phyloP scores from a whole-genome alignment of 2,113 vertebrate genomes.

The Leucoraja erinaceus region DNA sequence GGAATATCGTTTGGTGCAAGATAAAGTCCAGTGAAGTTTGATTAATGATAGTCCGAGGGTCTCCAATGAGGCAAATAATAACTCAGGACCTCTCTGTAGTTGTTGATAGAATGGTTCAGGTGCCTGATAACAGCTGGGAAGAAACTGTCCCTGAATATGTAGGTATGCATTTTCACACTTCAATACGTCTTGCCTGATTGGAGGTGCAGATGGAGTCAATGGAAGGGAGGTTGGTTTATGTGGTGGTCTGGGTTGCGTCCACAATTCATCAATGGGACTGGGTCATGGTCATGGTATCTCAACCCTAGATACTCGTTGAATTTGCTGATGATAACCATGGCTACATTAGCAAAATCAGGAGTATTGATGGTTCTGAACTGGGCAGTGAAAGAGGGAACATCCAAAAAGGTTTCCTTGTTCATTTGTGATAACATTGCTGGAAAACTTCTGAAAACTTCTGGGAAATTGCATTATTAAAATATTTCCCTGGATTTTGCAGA shows the following conservation, averaged over 20 bases:
- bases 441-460: neutral
- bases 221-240: no score
- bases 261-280: neutral
- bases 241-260: no score
- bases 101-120: neutral
- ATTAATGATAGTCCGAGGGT: no score
- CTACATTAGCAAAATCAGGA: neutral
- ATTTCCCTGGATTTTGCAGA: neutral
- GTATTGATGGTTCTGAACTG: neutral
- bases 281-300: neutral
- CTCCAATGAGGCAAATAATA: no score
- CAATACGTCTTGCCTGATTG: no score
- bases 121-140: no score
- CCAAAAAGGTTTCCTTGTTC: neutral
- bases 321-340: neutral
- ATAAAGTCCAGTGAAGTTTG: no score
- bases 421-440: neutral
- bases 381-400: neutral
- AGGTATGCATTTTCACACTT: no score
- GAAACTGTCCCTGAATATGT: no score
- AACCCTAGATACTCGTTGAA: neutral
- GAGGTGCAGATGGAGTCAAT: no score
- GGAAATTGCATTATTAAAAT: neutral
- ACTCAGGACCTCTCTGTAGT: no score
- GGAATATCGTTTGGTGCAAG: no score